A percentile compares a stretch with the other conserved stretches of the same genome.
phyloP scores from a whole-genome alignment of 2,888 invertebrate species.

The Drosophila cognata region DNA sequence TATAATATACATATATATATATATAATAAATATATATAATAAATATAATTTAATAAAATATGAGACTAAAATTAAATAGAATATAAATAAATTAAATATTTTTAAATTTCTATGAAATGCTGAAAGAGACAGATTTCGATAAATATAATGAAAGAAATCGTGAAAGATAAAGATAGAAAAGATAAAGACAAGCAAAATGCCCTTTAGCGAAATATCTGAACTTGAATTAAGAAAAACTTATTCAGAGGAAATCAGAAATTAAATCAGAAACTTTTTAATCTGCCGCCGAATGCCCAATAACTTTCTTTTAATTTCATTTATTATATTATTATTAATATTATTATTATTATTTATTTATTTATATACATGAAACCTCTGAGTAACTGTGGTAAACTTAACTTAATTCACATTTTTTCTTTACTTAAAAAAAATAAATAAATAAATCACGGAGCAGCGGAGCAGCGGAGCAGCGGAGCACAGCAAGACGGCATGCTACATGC shows the following conservation, averaged over 20 bases:
- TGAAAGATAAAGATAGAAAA: not conserved
- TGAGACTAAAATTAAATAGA: not conserved
- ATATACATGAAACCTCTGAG: too few species aligned
- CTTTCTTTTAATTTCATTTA: not conserved
- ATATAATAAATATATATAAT: too few species aligned
- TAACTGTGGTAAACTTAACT: too few species aligned
- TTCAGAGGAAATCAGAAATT: not conserved
- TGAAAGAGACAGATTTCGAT: not conserved
- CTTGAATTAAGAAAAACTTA: not conserved
- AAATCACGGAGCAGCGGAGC: not conserved
- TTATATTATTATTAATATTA: too few species aligned
- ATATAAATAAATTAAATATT: not conserved
- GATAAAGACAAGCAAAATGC: too few species aligned
- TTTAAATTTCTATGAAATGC: not conserved
- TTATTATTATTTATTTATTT: too few species aligned
- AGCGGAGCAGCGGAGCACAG: not conserved
- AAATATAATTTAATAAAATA: not conserved
- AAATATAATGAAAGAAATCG: not conserved
- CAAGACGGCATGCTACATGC: too few species aligned
- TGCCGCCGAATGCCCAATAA: not conserved
- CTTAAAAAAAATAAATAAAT: not conserved
- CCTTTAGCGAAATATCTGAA: too few species aligned
- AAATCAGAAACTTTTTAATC: not conserved
- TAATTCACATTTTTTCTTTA: not conserved
- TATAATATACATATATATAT: not conserved